Conservation (phyloP, 2,888 invertebrate species). For the Chloroclysta siterata region DNA sequence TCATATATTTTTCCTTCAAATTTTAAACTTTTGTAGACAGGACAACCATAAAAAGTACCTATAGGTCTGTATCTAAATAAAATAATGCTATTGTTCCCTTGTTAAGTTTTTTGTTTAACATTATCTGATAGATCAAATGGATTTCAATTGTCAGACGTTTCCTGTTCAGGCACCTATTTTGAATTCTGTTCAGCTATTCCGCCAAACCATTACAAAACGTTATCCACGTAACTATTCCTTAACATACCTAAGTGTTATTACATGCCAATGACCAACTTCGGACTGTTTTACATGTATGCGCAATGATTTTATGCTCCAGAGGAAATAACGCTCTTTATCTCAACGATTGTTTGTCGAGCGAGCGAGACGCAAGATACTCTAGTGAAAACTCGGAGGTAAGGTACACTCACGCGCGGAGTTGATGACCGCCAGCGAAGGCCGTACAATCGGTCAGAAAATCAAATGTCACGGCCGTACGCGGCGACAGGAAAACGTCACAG, state of each 20-base stretch:
- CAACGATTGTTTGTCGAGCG: conserved; percentile 50
- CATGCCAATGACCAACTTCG: conserved; percentile 51
- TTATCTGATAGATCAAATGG: conserved; percentile 50
- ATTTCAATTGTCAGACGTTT: conserved; percentile 49
- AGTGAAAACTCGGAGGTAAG: conserved; percentile 64
- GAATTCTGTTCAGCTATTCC: conserved; percentile 50
- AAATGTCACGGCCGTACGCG: conserved; percentile 81
- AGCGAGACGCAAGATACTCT: conserved; percentile 52
- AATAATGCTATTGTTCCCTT: conserved; percentile 35
- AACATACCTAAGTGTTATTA: conserved; percentile 43
- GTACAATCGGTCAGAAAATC: conserved; percentile 81
- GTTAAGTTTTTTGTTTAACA: conserved; percentile 36
- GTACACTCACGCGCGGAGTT: conserved; percentile 74
- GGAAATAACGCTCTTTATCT: conserved; percentile 56
- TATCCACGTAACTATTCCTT: conserved; percentile 46
- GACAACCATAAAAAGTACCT: conserved; percentile 15
- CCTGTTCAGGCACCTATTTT: conserved; percentile 44
- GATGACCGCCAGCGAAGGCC: conserved; percentile 83
- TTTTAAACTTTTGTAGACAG: conserved; percentile 5
- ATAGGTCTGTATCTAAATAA: conserved; percentile 24
- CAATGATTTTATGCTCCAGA: conserved; percentile 45
- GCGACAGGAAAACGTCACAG: conserved; percentile 78
- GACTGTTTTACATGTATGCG: conserved; percentile 50
- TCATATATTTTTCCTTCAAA: background rate
- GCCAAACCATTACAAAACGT: conserved; percentile 27